Evolutionary conservation across 2,888 invertebrate genomes (phyloP), one percentile per base, ranked within the genome.

Genomic region (Ceramica pisi): DNA sequence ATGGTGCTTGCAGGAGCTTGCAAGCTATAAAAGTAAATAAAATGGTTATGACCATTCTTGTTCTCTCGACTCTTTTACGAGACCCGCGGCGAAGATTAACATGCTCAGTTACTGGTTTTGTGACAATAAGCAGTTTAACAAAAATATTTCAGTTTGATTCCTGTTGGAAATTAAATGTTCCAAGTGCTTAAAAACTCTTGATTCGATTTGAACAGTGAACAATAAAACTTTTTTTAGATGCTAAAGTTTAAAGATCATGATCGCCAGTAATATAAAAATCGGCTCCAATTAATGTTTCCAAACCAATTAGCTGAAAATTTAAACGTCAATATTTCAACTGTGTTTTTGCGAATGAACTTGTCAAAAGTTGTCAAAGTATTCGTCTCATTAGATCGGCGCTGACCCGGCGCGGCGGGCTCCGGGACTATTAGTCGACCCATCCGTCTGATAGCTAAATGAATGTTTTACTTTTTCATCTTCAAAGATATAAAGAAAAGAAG

Each of bases 11-110:
- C 80, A 73, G 51, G 48, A 71, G 56, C 61, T 82, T 70, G 82
- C 79, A 80, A 67, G 79, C 56, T 67, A 62, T 79, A 79, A 79
- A 79, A 83, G 80, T 80, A 80, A 80, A 83, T 83, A 74, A 83
- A 79, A 65, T 65, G 63, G n/a, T 80, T 73, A 80, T 74, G 63
- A 64, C 80, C 64, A 31, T 63, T 67, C 64, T 67, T 72, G 66
- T 61, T 73, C 71, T 64, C 64, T 57, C 56, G 23, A 59, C 64
- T 70, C 61, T 59, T 77, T 82, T 78, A 78, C 46, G 79, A 82
- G 61, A 62, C 82, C 44, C 79, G 26, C 1, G 62, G 38, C 23
- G 65, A 59, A 62, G 50, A 79, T 78, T 78, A 78, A 79, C 53
- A 65, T 53, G 65, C 38, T 59, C 38, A 46, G 57, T 66, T 46